These are phyloP conservation scores for Lacerta bilineata DNA, from an alignment of 2,797 vertebrate species.

Conservation along the genomic window DNA sequence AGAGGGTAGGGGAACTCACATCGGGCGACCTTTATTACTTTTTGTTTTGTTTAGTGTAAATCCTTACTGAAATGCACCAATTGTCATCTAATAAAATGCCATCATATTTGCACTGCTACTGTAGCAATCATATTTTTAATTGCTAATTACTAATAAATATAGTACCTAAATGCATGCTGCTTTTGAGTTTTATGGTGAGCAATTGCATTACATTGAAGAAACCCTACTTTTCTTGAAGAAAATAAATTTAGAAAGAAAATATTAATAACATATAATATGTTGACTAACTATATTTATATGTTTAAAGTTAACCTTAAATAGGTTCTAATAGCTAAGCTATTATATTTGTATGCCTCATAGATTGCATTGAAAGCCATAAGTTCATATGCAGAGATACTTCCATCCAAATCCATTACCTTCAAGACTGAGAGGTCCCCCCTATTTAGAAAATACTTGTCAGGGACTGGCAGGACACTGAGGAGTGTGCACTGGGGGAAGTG, in stretches of 20 bases:
- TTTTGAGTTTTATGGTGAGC: constrained; percentile 65
- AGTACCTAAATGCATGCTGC: constrained; percentile 56
- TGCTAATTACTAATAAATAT: constrained; percentile 65
- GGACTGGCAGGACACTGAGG: no score
- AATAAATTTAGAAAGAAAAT: constrained; percentile 16
- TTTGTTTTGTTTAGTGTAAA: constrained; percentile 44
- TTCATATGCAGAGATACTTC: not conserved
- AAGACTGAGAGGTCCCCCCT: not conserved
- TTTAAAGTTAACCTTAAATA: no score
- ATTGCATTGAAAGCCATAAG: not conserved
- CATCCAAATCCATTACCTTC: not conserved
- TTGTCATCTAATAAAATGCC: constrained; percentile 73
- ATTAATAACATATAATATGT: not conserved
- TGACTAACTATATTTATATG: no score
- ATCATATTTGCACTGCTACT: constrained; percentile 70
- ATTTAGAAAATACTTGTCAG: not conserved
- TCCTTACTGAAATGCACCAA: constrained; percentile 72
- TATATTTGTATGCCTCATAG: not conserved
- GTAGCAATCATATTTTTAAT: not conserved
- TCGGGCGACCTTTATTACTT: constrained; percentile 73
- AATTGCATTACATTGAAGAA: constrained; percentile 53
- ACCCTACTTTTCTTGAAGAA: not conserved
- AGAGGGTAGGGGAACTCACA: constrained; percentile 69
- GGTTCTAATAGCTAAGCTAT: no score
- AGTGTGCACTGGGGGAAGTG: no score